Evolutionary conservation across 2,888 invertebrate species (phyloP).

Genomic region (Anthophora plumipes): DNA sequence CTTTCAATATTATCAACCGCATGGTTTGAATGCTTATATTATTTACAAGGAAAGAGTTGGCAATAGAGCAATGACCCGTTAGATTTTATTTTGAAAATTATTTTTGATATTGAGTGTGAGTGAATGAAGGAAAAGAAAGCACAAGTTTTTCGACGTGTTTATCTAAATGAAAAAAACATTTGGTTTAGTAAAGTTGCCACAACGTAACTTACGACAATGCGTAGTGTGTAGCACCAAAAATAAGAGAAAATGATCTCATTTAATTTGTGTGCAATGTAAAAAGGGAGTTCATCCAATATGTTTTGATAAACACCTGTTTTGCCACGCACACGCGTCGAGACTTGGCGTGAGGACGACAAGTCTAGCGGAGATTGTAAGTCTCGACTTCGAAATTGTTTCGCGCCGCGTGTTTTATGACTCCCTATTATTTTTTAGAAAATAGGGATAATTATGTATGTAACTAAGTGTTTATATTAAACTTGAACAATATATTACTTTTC

Average conservation of each 20-base stretch:
- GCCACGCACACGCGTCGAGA: too few relatives aligned
- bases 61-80: neutral
- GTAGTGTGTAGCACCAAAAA: neutral
- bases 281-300: neutral
- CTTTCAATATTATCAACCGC: neutral
- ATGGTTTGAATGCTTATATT: conserved; percentile 17
- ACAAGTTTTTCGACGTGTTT: too few relatives aligned
- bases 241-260: neutral
- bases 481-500: too few relatives aligned
- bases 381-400: too few relatives aligned
- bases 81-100: conserved; percentile 1
- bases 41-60: neutral
- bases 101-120: neutral
- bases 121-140: conserved; percentile 4
- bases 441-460: too few relatives aligned
- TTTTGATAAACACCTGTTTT: neutral
- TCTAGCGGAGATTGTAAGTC: too few relatives aligned
- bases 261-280: neutral
- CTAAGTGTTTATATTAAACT: too few relatives aligned
- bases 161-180: too few relatives aligned
- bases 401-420: too few relatives aligned
- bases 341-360: too few relatives aligned
- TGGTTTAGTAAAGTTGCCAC: neutral
- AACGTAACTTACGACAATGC: neutral
- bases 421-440: too few relatives aligned